Conservation (phyloP, 1,140 invertebrate species). For the Pachyrhynchus sulphureomaculatus region DNA sequence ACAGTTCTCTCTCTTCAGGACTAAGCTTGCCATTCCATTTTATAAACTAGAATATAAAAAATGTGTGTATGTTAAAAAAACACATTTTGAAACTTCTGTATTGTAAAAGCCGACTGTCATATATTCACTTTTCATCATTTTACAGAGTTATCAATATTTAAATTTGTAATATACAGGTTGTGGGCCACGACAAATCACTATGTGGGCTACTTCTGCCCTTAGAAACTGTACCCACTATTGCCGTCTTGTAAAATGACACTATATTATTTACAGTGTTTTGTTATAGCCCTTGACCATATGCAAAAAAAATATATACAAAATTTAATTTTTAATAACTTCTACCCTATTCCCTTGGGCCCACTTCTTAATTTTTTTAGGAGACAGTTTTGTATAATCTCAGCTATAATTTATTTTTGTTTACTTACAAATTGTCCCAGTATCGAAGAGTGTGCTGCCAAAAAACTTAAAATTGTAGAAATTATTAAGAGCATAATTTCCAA, state of each 20-base stretch:
- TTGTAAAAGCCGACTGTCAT: not conserved
- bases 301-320: not conserved
- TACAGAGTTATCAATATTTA: not conserved
- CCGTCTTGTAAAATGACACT: no score
- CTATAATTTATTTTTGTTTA: not conserved
- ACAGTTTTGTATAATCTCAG: not conserved
- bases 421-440: constrained; percentile 37
- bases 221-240: no score
- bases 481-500: constrained; percentile 25
- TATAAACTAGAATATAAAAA: constrained; percentile 34
- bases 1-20: constrained; percentile 33
- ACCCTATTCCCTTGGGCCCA: no score
- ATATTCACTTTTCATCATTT: not conserved
- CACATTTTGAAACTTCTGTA: not conserved
- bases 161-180: no score
- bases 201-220: no score
- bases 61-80: not conserved
- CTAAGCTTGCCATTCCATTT: constrained; percentile 39
- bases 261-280: no score
- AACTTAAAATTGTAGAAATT: constrained; percentile 37
- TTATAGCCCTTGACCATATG: not conserved
- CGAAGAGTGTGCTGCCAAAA: constrained; percentile 38
- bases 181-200: no score
- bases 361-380: no score
- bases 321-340: not conserved